Evolutionary conservation across 2,113 vertebrate genomes (phyloP), one percentile per base, ranked within the genome.

Genomic region (Coptodon rendalli): DNA sequence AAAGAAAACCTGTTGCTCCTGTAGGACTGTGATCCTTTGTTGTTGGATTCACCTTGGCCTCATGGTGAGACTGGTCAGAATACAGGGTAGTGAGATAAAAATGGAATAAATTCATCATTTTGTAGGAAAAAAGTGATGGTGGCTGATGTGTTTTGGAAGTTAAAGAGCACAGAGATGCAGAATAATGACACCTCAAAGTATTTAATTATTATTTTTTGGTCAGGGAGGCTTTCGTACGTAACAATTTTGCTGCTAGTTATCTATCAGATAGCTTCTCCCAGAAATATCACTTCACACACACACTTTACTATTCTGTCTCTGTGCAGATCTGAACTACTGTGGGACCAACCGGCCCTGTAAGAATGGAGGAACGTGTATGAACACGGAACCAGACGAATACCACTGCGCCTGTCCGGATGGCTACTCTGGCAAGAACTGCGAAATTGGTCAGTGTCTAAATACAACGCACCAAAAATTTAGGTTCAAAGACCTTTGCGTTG

Each of bases 261-360:
- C 43, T 76, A 17, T 48, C 71, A 12, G 71, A 31, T 76, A 29
- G 43, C 43, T 17, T 31, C 71, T 76, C 14, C 24, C 43, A 29
- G 43, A 48, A 76, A 50, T 78, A 48, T 50, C 45, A 78, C 27
- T 76, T 17, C 1, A 29, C 14, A 6, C 68, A 19, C 40, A 29
- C 24, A 0, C 2, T 61, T 45, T 71, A 13, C 8, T 48, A 2
- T 1, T 66, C 1, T 3, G 34, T 45, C 31, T 3, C 34, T 80
- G 9, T 91, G 29, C 91, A 99, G 98, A 99, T 95, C 96, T 99
- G 89, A 99, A 99, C 92, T 99, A 99, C 95, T 99, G 98, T 19
- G 98, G 98, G 29, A 98, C 96, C 54, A 98, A 99, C 94, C 97
- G 95, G 63, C 98, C 98, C 8, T 99, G 98, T 82, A 89, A 96